Percentiles rank a stretch among this genome's conserved stretches.
Evolutionary conservation across 2,113 vertebrate genomes (phyloP).

Genomic region (Esox niger): DNA sequence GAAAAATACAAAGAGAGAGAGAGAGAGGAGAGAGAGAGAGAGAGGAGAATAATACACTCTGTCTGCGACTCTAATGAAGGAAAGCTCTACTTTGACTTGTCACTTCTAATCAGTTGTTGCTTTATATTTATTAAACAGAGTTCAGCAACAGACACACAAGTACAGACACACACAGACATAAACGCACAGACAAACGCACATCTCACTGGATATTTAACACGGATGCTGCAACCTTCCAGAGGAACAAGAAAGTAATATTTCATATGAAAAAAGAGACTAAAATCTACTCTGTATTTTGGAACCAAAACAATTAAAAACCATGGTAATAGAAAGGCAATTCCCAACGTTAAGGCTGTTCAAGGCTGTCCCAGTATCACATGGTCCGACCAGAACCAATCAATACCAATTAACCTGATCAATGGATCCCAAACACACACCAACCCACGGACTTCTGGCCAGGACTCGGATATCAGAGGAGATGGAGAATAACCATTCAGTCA

Average conservation of each 20-base stretch:
- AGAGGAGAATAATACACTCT: conserved; percentile 30
- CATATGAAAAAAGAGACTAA: too few relatives aligned
- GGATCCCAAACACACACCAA: conserved; percentile 48
- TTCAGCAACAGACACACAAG: conserved; percentile 29
- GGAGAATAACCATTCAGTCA: conserved; percentile 67
- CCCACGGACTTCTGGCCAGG: conserved; percentile 58
- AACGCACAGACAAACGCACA: too few relatives aligned
- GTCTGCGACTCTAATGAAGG: conserved; percentile 63
- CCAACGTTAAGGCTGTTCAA: too few relatives aligned
- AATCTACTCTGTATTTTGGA: too few relatives aligned
- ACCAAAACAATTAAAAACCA: too few relatives aligned
- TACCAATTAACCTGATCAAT: conserved; percentile 73
- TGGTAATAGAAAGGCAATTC: too few relatives aligned
- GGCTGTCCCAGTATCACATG: conserved; percentile 54
- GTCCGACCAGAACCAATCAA: conserved; percentile 67
- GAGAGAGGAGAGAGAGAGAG: conserved; percentile 18
- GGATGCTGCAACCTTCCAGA: too few relatives aligned
- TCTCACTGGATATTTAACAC: too few relatives aligned
- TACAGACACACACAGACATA: too few relatives aligned
- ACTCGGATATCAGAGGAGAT: conserved; percentile 64
- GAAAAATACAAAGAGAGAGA: conserved; percentile 45
- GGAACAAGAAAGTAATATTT: too few relatives aligned
- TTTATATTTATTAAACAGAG: conserved; percentile 80
- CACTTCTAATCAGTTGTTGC: conserved; percentile 76
- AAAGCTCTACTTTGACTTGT: conserved; percentile 73